Percentiles rank a stretch among this genome's conserved stretches.
Conservation (phyloP, 2,888 invertebrate species). For the Carterocephalus palaemon region DNA sequence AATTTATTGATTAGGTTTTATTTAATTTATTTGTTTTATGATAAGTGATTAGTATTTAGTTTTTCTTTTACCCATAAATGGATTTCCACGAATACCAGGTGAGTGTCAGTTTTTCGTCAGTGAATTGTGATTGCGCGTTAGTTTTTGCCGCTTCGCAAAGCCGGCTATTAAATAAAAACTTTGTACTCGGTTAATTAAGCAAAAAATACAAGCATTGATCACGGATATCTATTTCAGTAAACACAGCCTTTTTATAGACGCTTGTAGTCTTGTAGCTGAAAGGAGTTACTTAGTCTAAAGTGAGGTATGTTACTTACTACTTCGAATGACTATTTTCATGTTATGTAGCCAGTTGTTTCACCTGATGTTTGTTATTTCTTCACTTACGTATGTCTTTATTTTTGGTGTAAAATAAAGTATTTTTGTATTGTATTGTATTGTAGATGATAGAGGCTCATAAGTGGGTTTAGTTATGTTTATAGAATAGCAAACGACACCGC, state of each 20-base stretch:
- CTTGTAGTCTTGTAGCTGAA: not conserved
- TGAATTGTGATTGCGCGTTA: slow-evolving; percentile 9
- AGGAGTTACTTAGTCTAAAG: not conserved
- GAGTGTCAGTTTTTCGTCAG: slow-evolving; percentile 35
- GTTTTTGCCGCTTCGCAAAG: not conserved
- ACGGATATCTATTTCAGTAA: slow-evolving; percentile 15
- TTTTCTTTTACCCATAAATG: slow-evolving; percentile 43
- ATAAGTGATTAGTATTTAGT: slow-evolving; percentile 27
- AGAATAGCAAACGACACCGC: no score
- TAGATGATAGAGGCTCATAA: no score
- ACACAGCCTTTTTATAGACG: slow-evolving; percentile 1
- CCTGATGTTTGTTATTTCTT: no score
- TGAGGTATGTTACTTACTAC: no score
- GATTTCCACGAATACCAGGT: slow-evolving; percentile 74
- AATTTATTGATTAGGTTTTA: slow-evolving; percentile 42
- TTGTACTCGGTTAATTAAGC: not conserved
- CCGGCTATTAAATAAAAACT: slow-evolving; percentile 1
- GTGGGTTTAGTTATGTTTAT: no score
- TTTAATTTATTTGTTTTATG: slow-evolving; percentile 36
- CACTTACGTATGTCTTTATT: no score
- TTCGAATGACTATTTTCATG: no score
- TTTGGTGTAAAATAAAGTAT: no score
- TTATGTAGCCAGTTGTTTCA: no score
- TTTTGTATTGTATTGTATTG: no score
- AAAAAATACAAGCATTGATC: slow-evolving; percentile 3